Base-by-base conservation (phyloP, 1,140 invertebrate genomes). In the Macrotrachela quadricornifera region DNA sequence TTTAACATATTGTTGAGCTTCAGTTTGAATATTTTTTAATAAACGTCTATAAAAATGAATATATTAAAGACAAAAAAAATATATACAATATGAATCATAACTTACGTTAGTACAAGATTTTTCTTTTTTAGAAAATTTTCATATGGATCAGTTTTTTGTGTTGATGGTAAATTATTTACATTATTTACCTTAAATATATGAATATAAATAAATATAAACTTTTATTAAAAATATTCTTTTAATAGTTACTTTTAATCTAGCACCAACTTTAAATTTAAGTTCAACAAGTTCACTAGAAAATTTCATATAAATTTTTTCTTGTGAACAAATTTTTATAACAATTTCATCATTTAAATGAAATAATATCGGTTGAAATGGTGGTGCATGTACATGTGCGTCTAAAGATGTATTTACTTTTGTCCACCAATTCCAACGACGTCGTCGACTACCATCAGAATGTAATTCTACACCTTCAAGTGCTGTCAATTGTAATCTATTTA, bases 351-450 rank as follows among this genome's bases (percentile, higher is more conserved):
- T 68, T 10, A 70, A 46, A 10, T 59, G 59, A 51, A 70, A 60
- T 37, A 60, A 61, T 46, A 70, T 60, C 1, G 67, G 65, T 53
- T 70, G 67, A 50, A 68, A 65, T 13, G 67, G 67, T 6, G 67
- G 67, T 0, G 66, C 67, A 56, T 69, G 67, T 0, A 66, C 63
- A 54, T 69, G 67, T 30, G 21, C 3, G 4, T 53, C 45, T 11
- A 15, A 14, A n/a, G 36, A 15, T 18, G 46, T 36, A 0, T 58
- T 60, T 30, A 30, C 21, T 30, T 30, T 30, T 4, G 21, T 8
- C 21, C 21, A 30, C 67, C 67, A 69, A 11, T 41, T 44, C 67
- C 67, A 69, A 37, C 59, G 58, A 36, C 59, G 56, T 43, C 58
- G 62, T 36, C 59, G 57, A 11, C 49, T 59, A 10, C 67, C 67